Evolutionary conservation across 2,888 invertebrate genomes (phyloP).

Genomic region (Molorchus minor): DNA sequence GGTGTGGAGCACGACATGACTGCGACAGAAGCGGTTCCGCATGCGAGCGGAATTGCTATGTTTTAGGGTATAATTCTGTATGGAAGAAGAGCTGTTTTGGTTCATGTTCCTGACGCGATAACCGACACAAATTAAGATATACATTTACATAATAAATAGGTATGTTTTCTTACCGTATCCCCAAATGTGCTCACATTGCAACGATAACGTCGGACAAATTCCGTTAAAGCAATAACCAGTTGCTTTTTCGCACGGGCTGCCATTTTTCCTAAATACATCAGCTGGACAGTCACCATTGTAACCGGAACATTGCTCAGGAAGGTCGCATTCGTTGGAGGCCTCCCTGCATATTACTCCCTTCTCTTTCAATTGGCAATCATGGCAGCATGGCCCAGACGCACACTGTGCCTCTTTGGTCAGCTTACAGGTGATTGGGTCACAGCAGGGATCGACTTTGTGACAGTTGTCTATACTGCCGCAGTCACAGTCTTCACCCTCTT

Average conservation of each 20-base stretch:
- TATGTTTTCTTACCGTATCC: conserved; percentile 70
- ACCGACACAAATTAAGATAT: not conserved
- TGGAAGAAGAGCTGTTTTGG: too few species aligned
- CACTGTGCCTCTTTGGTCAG: conserved; percentile 94
- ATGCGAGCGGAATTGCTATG: too few species aligned
- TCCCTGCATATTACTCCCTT: conserved; percentile 85
- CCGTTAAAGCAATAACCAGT: conserved; percentile 92
- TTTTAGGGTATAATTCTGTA: too few species aligned
- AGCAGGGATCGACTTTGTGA: conserved; percentile 88
- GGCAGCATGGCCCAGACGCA: conserved; percentile 91
- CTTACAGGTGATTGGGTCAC: conserved; percentile 96
- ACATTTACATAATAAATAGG: too few species aligned
- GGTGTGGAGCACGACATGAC: too few species aligned
- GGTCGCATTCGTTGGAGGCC: conserved; percentile 91
- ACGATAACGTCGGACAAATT: conserved; percentile 84
- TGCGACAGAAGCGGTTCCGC: too few species aligned
- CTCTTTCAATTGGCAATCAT: conserved; percentile 80
- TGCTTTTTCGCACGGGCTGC: conserved; percentile 78
- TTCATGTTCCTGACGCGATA: too few species aligned
- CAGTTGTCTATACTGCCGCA: conserved; percentile 94
- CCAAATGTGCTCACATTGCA: conserved; percentile 95
- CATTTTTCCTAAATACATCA: conserved; percentile 93
- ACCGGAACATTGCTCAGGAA: conserved; percentile 94
- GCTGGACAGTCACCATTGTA: conserved; percentile 87
- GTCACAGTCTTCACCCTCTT: conserved; percentile 97